Conservation (phyloP, 2,113 vertebrate species). For the Pao palembangensis region DNA sequence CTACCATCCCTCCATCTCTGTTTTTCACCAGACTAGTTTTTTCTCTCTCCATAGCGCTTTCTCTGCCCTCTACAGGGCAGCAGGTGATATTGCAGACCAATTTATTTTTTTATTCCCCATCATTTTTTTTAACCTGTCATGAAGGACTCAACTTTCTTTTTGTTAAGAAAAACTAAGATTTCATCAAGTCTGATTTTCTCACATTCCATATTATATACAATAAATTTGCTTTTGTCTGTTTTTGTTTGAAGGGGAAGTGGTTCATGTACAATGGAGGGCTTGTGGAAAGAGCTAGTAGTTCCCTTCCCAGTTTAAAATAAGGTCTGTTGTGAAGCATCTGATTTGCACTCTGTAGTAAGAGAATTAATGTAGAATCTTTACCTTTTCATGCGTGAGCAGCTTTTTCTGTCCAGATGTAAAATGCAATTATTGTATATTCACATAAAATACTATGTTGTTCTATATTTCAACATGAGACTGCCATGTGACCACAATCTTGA, state of each 20-base stretch:
- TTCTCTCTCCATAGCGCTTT: slow-evolving; percentile 62
- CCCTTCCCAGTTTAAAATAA: slow-evolving; percentile 73
- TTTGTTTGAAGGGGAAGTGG: slow-evolving; percentile 75
- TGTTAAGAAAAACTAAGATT: slow-evolving; percentile 77
- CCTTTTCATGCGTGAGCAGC: slow-evolving; percentile 91
- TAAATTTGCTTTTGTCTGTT: slow-evolving; percentile 74
- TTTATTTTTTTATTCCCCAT: slow-evolving; percentile 69
- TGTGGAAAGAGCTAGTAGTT: slow-evolving; percentile 71
- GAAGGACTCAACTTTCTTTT: slow-evolving; percentile 93
- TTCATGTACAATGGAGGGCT: slow-evolving; percentile 68
- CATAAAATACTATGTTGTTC: slow-evolving; percentile 76
- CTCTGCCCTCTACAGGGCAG: slow-evolving; percentile 70
- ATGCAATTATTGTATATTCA: slow-evolving; percentile 92
- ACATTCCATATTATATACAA: slow-evolving; percentile 94
- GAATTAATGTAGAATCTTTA: slow-evolving; percentile 87
- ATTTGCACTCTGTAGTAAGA: slow-evolving; percentile 98
- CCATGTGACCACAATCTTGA: slow-evolving; percentile 78
- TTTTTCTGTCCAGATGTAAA: slow-evolving; percentile 88
- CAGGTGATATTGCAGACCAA: slow-evolving; percentile 59
- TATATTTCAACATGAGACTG: slow-evolving; percentile 83
- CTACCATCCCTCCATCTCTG: slow-evolving; percentile 69
- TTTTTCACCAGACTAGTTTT: slow-evolving; percentile 78
- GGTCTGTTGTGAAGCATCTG: slow-evolving; percentile 90
- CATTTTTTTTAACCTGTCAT: slow-evolving; percentile 83
- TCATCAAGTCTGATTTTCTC: slow-evolving; percentile 84